Evolutionary conservation across 2,797 vertebrate genomes (phyloP).

Genomic region (Distichodus sexfasciatus): DNA sequence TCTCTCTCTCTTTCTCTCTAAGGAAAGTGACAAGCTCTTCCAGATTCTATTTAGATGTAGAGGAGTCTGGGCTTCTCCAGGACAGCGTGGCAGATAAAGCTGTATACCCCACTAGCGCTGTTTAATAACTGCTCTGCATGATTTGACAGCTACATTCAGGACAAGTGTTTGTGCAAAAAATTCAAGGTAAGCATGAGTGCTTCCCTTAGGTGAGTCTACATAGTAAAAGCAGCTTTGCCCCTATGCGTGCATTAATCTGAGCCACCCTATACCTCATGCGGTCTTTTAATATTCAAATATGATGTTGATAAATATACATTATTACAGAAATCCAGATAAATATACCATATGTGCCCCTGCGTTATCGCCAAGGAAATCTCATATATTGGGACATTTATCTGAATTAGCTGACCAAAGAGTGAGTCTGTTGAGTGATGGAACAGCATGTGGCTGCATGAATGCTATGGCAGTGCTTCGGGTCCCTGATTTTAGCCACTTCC

Average conservation of each 20-base stretch:
- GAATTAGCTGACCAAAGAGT: no score
- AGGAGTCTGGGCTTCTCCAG: constrained; percentile 22
- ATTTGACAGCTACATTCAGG: constrained; percentile 28
- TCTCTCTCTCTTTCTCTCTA: no score
- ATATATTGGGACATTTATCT: no score
- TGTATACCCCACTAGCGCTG: constrained; percentile 16
- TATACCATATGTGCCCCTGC: no score
- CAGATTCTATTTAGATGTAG: constrained; percentile 49
- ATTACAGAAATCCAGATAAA: not conserved
- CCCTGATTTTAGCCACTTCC: no score
- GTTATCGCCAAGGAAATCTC: no score
- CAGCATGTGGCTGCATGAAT: no score
- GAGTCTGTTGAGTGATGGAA: no score
- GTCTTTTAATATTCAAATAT: constrained; percentile 1
- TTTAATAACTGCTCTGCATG: constrained; percentile 17
- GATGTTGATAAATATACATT: constrained; percentile 1
- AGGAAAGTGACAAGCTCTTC: constrained; percentile 38
- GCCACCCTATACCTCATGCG: not conserved
- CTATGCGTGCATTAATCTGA: not conserved
- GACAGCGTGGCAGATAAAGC: constrained; percentile 32
- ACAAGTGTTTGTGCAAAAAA: constrained; percentile 15
- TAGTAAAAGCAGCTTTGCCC: not conserved
- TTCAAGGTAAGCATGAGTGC: not conserved
- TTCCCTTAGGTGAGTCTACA: not conserved
- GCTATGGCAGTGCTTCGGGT: no score